These are phyloP conservation scores for Sylvietta virens DNA, from an alignment of 2,113 vertebrate species.

Conservation along the genomic window DNA sequence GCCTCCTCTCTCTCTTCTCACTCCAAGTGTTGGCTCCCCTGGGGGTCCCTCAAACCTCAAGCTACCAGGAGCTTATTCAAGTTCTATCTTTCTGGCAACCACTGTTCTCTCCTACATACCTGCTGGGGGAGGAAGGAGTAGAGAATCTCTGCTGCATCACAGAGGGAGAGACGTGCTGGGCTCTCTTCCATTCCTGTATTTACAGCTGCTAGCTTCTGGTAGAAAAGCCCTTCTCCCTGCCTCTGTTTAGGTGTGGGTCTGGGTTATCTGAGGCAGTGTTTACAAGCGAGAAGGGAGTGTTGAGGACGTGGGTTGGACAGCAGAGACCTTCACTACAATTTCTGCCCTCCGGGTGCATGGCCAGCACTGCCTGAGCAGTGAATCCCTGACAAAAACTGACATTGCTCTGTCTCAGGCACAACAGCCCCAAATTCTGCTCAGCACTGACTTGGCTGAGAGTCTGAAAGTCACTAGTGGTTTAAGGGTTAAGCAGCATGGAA, in stretches of 20 bases:
- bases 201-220: not conserved
- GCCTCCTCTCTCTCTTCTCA: slow-evolving; percentile 20
- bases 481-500: slow-evolving; percentile 56
- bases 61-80: slow-evolving; percentile 8
- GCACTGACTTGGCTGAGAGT: not conserved
- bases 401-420: not conserved
- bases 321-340: not conserved
- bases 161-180: not conserved
- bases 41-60: not conserved
- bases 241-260: not conserved
- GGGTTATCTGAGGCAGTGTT: not conserved
- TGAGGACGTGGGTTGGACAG: not conserved
- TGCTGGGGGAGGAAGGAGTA: not conserved
- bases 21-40: not conserved
- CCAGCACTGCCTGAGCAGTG: not conserved
- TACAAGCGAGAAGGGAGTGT: not conserved
- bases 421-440: not conserved
- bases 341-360: not conserved
- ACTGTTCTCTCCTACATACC: not conserved
- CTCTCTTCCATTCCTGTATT: not conserved
- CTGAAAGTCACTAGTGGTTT: not conserved
- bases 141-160: not conserved
- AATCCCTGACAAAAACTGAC: not conserved
- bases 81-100: not conserved
- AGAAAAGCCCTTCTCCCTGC: not conserved